Conservation (phyloP, 2,113 vertebrate species). For the Hippocampus guttulatus region DNA sequence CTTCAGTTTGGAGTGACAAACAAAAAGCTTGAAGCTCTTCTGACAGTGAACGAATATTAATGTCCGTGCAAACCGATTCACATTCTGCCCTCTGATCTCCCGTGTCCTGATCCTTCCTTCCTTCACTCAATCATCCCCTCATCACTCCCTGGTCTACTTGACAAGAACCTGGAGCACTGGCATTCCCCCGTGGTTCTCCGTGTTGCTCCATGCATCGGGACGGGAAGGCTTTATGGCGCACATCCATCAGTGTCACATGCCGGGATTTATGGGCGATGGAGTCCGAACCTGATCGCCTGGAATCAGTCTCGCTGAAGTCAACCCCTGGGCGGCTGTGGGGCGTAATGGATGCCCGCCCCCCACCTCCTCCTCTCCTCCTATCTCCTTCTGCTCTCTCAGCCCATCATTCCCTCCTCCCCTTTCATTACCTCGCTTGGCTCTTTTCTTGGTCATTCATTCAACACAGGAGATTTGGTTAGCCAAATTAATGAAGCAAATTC, state of each 20-base stretch:
- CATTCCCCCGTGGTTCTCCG: constrained; percentile 62
- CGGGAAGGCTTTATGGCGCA: constrained; percentile 63
- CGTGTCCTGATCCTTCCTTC: constrained; percentile 34
- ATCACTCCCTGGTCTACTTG: constrained; percentile 61
- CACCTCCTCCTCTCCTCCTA: constrained; percentile 19
- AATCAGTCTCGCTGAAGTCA: constrained; percentile 65
- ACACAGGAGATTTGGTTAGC: constrained; percentile 41
- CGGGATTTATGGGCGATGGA: constrained; percentile 72
- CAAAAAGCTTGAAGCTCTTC: background rate
- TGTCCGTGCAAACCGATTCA: constrained; percentile 20
- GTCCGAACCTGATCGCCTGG: constrained; percentile 61
- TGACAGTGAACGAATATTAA: background rate
- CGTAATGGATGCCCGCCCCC: constrained; percentile 56
- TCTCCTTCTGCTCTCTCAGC: constrained; percentile 21
- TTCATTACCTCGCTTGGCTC: constrained; percentile 8
- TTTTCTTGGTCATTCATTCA: constrained; percentile 37
- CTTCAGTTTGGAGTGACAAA: background rate
- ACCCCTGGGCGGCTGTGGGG: constrained; percentile 58
- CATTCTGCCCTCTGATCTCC: constrained; percentile 26
- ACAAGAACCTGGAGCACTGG: constrained; percentile 71
- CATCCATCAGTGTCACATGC: constrained; percentile 67
- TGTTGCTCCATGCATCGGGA: constrained; percentile 64
- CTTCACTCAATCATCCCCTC: constrained; percentile 54
- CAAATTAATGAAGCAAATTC: constrained; percentile 46
- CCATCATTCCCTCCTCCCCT: constrained; percentile 18